Evolutionary conservation across 1,140 invertebrate species (phyloP), one percentile per base, ranked within the genome.

Genomic region (Drosophila ficusphila): DNA sequence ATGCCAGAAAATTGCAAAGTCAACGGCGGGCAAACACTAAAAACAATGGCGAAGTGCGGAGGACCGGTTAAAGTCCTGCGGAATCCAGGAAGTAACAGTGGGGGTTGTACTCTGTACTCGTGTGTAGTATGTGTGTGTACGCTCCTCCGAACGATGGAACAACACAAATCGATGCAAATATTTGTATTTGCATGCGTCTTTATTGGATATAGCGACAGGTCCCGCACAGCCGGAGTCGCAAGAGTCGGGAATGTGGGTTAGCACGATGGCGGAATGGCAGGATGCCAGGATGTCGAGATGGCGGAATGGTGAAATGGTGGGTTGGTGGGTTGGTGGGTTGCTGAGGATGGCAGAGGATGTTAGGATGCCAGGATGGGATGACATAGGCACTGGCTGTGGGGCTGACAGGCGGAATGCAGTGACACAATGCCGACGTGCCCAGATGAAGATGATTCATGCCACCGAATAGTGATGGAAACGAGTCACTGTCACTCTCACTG

Each of bases 81-180:
- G 33, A 27, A 25, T 36, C 36, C 60, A 46, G 41, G 18, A 62
- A 29, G 56, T 39, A 16, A 29, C 11, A n/a, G 27, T 21, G 52
- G 23, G 12, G 23, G 36, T 18, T 2, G n/a, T n/a, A n/a, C n/a
- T n/a, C n/a, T n/a, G n/a, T n/a, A n/a, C n/a, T n/a, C n/a, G n/a
- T n/a, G n/a, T n/a, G n/a, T n/a, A n/a, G n/a, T 31, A 19, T n/a
- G 16, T 16, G 38, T n/a, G 7, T 12, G 54, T 21, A n/a, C 56
- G 60, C 76, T 60, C 31, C n/a, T n/a, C n/a, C n/a, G n/a, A n/a
- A n/a, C n/a, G n/a, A n/a, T n/a, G n/a, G 47, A 58, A 86, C 57
- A 81, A 86, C 81, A 77, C 82, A 88, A 86, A 86, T 86, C 82
- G 82, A 86, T 88, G 82, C 83, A 86, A 86, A 86, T 86, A 88